These are phyloP conservation scores for Synanthedon tipuliformis DNA, from an alignment of 2,888 invertebrate genomes.

Conservation along the genomic window DNA sequence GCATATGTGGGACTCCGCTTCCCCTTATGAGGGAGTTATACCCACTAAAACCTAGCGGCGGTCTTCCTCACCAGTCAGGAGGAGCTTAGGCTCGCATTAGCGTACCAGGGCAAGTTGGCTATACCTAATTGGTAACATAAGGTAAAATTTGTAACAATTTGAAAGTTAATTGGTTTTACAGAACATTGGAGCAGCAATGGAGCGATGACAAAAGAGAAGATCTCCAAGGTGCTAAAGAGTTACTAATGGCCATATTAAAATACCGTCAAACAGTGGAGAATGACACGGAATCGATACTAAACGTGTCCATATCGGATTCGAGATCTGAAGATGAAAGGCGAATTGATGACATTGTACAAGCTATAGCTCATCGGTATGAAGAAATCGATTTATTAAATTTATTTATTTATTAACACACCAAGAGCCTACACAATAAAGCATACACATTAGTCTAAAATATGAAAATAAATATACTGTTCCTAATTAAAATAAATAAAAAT, in stretches of 20 bases:
- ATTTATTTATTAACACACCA: background rate
- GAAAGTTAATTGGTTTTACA: constrained; percentile 10
- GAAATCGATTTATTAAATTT: too few species aligned
- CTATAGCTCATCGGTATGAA: constrained; percentile 34
- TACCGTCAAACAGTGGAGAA: constrained; percentile 39
- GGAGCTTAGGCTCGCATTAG: too few species aligned
- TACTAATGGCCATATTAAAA: constrained; percentile 37
- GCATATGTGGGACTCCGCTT: too few species aligned
- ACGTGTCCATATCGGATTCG: constrained; percentile 34
- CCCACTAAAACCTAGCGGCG: too few species aligned
- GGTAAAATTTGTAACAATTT: too few species aligned
- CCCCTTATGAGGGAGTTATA: too few species aligned
- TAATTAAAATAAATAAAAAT: too few species aligned
- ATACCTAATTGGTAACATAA: too few species aligned
- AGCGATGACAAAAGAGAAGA: constrained; percentile 25
- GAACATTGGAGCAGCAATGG: constrained; percentile 53
- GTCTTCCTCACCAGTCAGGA: too few species aligned
- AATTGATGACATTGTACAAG: constrained; percentile 37
- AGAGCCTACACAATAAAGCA: background rate
- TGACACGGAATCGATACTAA: constrained; percentile 31
- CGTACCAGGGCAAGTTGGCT: too few species aligned
- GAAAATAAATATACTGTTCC: too few species aligned
- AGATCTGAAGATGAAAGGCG: constrained; percentile 31
- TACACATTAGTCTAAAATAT: too few species aligned
- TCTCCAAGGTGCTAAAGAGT: constrained; percentile 42